These are phyloP conservation scores for Hapalemur alaotrensis DNA, from an alignment of 2,797 vertebrate genomes.

Conservation along the genomic window DNA sequence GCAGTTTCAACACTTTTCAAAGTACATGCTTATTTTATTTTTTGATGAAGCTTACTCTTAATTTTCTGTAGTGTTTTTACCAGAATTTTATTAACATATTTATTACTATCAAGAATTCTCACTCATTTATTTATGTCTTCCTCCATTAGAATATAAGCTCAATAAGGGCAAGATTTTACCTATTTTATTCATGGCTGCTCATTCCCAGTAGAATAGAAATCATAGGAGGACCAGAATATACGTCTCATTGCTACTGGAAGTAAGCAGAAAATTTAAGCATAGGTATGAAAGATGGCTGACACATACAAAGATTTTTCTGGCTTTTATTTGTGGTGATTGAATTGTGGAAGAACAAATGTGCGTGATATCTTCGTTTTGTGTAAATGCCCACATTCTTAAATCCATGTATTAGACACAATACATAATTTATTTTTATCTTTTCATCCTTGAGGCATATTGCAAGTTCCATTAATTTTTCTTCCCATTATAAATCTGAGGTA, in stretches of 20 bases:
- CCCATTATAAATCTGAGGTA: slow-evolving; percentile 12
- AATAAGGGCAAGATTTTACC: background rate
- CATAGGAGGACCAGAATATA: background rate
- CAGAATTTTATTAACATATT: background rate
- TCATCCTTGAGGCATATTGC: background rate
- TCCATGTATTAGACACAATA: background rate
- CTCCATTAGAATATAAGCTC: background rate
- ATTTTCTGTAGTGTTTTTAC: background rate
- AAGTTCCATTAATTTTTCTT: slow-evolving; percentile 58
- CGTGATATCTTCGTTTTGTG: slow-evolving; percentile 10
- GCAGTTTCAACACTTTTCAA: background rate
- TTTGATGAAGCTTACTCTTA: background rate
- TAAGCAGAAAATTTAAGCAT: background rate
- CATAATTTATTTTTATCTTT: slow-evolving; percentile 51
- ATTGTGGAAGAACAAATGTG: background rate
- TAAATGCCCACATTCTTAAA: background rate
- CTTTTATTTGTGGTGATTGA: background rate
- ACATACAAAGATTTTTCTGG: background rate
- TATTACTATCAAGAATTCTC: background rate
- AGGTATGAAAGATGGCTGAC: background rate
- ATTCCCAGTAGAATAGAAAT: background rate
- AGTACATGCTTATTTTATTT: background rate
- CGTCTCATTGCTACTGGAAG: background rate
- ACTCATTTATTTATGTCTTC: background rate
- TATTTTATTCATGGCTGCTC: background rate